Evolutionary conservation across 1,140 invertebrate genomes (phyloP), one percentile per base, ranked within the genome.

Genomic region (Drosophila ironensis): DNA sequence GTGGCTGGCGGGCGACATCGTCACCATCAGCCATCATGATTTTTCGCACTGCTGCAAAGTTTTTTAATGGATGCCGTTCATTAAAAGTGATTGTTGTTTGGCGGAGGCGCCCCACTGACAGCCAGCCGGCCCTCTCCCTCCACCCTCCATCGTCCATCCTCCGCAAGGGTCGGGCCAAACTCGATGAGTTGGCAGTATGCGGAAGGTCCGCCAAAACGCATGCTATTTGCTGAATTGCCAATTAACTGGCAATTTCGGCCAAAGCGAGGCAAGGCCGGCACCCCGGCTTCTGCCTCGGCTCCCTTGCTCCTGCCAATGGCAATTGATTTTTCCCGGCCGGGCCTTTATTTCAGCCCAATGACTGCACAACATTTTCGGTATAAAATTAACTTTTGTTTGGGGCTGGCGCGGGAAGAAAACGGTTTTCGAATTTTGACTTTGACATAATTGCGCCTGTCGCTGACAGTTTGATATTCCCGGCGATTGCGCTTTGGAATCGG

Each of bases 71-170:
- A 86, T 78, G 56, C 51, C 80, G 74, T 86, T 84, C 80, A 86
- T 84, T 86, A 84, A 84, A 84, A 84, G 78, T 84, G 80, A 84
- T 84, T 84, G 80, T 84, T 84, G 80, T 86, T 78, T 72, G 80
- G 48, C 50, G 30, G 17, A 22, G 9, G 19, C 22, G 20, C 2
- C 19, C 1, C n/a, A n/a, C n/a, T n/a, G n/a, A n/a, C n/a, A n/a
- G n/a, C n/a, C n/a, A n/a, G 0, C 7, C 3, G 16, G 9, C 28
- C 8, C 11, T 14, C 9, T 19, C 11, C 17, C 20, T n/a, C 8
- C 25, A 19, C 20, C n/a, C n/a, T n/a, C n/a, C n/a, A n/a, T n/a
- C n/a, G n/a, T n/a, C n/a, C n/a, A n/a, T n/a, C n/a, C n/a, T n/a
- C n/a, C n/a, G n/a, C n/a, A n/a, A 16, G 11, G n/a, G 20, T 9